Evolutionary conservation across 2,113 vertebrate species (phyloP), one percentile per base, ranked within the genome.

Genomic region (Poecile atricapillus): DNA sequence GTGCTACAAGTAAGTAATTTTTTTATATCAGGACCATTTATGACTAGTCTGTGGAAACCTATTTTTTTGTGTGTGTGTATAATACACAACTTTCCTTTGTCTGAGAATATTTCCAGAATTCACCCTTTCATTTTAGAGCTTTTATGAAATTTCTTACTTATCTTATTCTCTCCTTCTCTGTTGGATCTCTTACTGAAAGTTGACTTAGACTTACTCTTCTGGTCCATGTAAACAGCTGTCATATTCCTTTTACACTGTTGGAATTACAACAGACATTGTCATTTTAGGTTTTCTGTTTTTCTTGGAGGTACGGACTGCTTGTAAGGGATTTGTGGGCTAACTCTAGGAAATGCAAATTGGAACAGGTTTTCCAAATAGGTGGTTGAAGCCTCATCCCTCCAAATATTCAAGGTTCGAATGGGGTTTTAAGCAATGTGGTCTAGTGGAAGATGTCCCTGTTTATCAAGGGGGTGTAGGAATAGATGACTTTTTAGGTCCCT

Each of bases 391-490:
- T 3, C 25, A 31, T 68, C 21, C 17, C 23, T 91, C 20, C 10
- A 77, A 89, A 59, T 7, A 31, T 17, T 91, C 15, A 33, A 37
- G 6, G 9, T 37, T 9, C 63, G 52, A 35, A 79, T 1, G 2
- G 7, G 39, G 5, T 21, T 75, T 50, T 75, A 56, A 59, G 28
- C 3, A 23, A 64, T 12, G 1, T 47, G 30, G 4, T 52, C 30
- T 23, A 23, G 30, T 21, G 56, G 12, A 69, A 87, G 5, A 56
- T 13, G 7, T 56, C 14, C 20, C 35, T 77, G 11, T 14, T 80
- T 3, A 28, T 19, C 71, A 43, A 13, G 27, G 8, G 4, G 3
- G 1, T 5, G 0, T 18, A 77, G 17, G 30, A 73, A 47, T 41
- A 55, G 28, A 27, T 59, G 4, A 47, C 1, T 2, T 83, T 76